phyloP scores from a whole-genome alignment of 2,113 vertebrate genomes.

The Calidris pygmaea region DNA sequence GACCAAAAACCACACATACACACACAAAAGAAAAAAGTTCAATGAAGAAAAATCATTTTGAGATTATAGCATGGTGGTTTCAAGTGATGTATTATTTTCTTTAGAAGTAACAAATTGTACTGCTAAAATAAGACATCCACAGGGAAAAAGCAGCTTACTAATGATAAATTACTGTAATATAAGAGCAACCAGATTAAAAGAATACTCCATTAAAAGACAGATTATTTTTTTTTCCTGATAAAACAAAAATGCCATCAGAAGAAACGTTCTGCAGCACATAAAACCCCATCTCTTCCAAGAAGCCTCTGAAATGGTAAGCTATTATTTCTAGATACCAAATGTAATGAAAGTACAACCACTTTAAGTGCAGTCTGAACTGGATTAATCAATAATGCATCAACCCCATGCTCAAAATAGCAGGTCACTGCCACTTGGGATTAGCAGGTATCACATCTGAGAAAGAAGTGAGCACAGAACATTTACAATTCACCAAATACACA shows the following conservation, averaged over 20 bases:
- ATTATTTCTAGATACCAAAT: constrained; percentile 14
- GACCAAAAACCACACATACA: not conserved
- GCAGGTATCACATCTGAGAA: not conserved
- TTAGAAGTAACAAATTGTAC: not conserved
- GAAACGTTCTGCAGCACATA: not conserved
- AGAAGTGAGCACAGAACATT: not conserved
- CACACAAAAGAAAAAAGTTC: not conserved
- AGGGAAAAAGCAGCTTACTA: not conserved
- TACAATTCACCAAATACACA: not conserved
- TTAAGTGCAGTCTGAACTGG: not conserved
- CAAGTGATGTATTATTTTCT: not conserved
- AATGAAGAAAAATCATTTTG: not conserved
- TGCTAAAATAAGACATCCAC: not conserved
- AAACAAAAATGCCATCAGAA: not conserved
- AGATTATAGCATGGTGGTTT: not conserved
- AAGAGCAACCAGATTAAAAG: constrained; percentile 7
- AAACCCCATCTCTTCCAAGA: not conserved
- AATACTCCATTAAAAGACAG: not conserved
- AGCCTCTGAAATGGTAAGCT: constrained; percentile 4
- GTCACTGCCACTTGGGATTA: constrained; percentile 10
- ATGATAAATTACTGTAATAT: constrained; percentile 1
- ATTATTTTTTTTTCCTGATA: not conserved
- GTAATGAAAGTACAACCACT: constrained; percentile 28
- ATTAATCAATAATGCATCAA: constrained; percentile 58
- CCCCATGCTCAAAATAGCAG: constrained; percentile 35